Evolutionary conservation across 2,888 invertebrate genomes (phyloP), one percentile per base, ranked within the genome.

Genomic region (Callinectes sapidus): DNA sequence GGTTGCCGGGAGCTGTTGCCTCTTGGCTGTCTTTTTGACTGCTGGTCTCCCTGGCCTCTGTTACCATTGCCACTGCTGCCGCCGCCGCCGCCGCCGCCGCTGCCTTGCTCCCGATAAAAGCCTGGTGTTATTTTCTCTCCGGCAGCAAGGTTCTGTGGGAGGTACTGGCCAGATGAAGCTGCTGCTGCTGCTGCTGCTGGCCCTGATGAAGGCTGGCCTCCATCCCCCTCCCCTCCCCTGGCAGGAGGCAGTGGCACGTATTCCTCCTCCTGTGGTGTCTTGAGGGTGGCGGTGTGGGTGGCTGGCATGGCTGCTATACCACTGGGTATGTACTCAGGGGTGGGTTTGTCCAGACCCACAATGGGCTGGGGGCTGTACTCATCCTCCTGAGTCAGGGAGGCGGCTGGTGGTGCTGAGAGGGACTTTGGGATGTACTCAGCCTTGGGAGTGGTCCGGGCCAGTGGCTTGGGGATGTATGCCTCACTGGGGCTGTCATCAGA

Each of bases 261-360:
- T 61, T 93, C 92, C 42, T 93, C 92, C 14, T 92, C 90, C 39
- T 88, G 54, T 23, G 85, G 23, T 42, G 35, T 18, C 39, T 71
- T 61, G n/a, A 71, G 66, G 32, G 14, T 55, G 35, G 42, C 13
- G 48, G 35, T 13, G 14, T 54, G 35, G 48, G n/a, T 61, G 28
- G 87, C 14, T n/a, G 61, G 39, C 18, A 66, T 32, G n/a, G 35
- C 85, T n/a, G 87, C 61, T 61, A 92, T 87, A 14, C 89, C 90
- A 85, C 92, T 92, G 23, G 92, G 92, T 13, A 93, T 89, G 71
- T 93, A 93, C 85, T 93, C 92, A 10, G 92, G 92, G 55, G 81
- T 90, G 13, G 92, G 92, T 32, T 89, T 93, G 88, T 91, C 92
- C 23, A 93, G 87, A 54, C 92, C 92, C 71, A 90, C 48, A 18